Evolutionary conservation across 2,113 vertebrate species (phyloP).

Genomic region (Malurus alboscapulatus): DNA sequence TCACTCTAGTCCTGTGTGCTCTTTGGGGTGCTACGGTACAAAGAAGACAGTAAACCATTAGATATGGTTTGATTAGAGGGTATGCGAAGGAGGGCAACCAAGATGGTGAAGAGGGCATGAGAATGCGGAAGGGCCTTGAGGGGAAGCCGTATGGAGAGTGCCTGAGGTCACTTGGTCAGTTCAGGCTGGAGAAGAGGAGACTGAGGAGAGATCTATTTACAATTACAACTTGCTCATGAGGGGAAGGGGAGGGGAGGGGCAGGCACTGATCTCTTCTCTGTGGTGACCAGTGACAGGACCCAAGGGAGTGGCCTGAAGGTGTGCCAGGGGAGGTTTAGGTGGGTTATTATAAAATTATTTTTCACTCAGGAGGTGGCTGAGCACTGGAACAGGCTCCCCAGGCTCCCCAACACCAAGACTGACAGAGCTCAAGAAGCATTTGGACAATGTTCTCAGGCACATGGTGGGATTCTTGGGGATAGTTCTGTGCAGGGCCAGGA

Average conservation of each 20-base stretch:
- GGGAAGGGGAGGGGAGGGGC: neutral
- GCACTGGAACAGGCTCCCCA: neutral
- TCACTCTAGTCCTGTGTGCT: accelerated
- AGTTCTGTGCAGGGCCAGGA: neutral
- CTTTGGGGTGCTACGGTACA: neutral
- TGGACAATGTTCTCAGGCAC: neutral
- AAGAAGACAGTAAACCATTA: neutral
- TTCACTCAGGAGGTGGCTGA: neutral
- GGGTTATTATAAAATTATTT: neutral
- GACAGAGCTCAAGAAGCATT: neutral
- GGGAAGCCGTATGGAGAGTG: accelerated
- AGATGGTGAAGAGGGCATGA: neutral
- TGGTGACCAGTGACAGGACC: neutral
- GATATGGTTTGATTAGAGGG: no score
- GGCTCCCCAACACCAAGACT: neutral
- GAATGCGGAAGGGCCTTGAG: no score
- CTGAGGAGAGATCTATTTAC: neutral
- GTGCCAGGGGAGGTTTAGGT: no score
- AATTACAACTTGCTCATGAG: neutral
- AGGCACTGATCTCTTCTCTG: accelerated
- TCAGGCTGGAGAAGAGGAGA: neutral
- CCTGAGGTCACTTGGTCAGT: neutral
- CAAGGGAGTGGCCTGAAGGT: neutral
- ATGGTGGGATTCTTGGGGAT: no score
- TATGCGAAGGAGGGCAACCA: neutral